These are phyloP conservation scores for Solen grandis DNA, from an alignment of 1,140 invertebrate genomes.

Conservation along the genomic window DNA sequence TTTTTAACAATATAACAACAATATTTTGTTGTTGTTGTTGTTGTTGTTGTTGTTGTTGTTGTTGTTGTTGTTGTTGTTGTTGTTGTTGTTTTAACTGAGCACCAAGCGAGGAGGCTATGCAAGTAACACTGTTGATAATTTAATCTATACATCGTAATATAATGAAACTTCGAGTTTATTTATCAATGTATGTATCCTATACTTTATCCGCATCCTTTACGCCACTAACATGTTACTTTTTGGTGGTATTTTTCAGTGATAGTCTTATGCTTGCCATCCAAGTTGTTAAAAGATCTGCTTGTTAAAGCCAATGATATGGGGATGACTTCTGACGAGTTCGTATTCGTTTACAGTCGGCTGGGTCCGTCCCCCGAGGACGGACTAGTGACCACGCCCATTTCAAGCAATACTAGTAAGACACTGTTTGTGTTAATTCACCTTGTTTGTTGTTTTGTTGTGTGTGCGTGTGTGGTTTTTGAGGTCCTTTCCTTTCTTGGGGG, in stretches of 20 bases:
- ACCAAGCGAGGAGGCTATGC: not conserved
- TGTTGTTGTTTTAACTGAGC: not conserved
- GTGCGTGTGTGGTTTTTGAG: not conserved
- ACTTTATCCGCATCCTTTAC: too few species aligned
- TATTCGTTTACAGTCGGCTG: constrained; percentile 39
- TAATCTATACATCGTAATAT: too few species aligned
- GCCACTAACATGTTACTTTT: too few species aligned
- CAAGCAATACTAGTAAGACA: not conserved
- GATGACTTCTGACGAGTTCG: constrained; percentile 21
- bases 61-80: not conserved
- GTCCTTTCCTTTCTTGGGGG: too few species aligned
- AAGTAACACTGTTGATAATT: not conserved
- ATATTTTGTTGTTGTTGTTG: not conserved
- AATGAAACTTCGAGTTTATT: too few species aligned
- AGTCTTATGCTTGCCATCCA: constrained; percentile 24
- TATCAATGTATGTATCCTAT: too few species aligned
- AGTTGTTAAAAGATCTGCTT: not conserved
- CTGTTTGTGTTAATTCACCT: not conserved
- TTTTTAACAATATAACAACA: too few species aligned
- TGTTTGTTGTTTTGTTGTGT: constrained; percentile 1
- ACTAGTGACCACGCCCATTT: not conserved
- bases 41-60: not conserved
- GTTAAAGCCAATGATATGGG: constrained; percentile 15
- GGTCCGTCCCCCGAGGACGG: constrained; percentile 10
- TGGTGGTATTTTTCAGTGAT: constrained; percentile 36